Evolutionary conservation across 2,797 vertebrate genomes (phyloP).

Genomic region (Centroberyx gerrardi): DNA sequence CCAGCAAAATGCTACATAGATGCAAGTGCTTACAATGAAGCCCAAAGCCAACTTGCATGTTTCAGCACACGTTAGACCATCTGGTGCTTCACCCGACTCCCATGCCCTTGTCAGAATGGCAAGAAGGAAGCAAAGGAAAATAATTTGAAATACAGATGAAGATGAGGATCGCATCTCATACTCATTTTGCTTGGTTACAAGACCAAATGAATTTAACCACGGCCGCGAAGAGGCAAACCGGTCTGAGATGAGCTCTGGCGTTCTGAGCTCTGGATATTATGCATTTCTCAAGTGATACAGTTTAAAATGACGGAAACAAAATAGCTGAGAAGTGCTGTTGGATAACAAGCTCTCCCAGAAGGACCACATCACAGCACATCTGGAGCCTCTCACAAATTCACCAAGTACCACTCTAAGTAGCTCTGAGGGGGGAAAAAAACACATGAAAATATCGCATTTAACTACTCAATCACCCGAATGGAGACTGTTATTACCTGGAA

Average conservation of each 20-base stretch:
- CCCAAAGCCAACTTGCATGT: conserved; percentile 6
- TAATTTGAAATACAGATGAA: neutral
- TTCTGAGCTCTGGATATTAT: conserved; percentile 1
- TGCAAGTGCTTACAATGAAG: conserved; percentile 2
- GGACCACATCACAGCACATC: conserved; percentile 56
- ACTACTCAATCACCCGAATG: conserved; percentile 74
- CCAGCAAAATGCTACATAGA: neutral
- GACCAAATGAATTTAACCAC: neutral
- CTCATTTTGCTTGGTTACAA: neutral
- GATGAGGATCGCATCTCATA: neutral
- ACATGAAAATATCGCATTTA: conserved; percentile 63
- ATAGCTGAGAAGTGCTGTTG: conserved; percentile 43
- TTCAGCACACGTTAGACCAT: conserved; percentile 29
- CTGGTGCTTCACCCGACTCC: conserved; percentile 14
- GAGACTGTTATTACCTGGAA: conserved; percentile 72
- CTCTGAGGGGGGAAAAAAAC: conserved; percentile 35
- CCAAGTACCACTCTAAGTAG: conserved; percentile 57
- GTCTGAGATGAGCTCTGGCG: neutral
- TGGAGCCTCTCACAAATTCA: conserved; percentile 66
- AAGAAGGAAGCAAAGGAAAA: conserved; percentile 16
- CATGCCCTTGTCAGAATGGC: conserved; percentile 3
- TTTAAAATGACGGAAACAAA: conserved; percentile 20
- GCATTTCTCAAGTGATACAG: conserved; percentile 11
- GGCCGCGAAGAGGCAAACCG: neutral
- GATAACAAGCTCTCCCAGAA: conserved; percentile 54